phyloP scores from a whole-genome alignment of 2,113 vertebrate species.

The Mustelus asterias region DNA sequence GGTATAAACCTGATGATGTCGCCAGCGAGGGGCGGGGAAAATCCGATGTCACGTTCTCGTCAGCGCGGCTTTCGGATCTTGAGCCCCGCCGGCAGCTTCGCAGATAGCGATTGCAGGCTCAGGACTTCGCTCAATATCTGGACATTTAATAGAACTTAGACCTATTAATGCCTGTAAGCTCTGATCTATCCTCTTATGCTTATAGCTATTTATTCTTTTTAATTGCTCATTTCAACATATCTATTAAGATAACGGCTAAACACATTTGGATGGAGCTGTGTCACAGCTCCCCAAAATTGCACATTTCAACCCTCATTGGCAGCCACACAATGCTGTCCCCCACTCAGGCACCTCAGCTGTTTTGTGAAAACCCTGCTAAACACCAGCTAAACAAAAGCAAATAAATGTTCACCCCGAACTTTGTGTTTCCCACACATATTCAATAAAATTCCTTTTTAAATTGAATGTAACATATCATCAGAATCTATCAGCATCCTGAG shows the following conservation, averaged over 20 bases:
- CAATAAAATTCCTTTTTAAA: not conserved
- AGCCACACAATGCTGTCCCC: not conserved
- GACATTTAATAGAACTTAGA: not conserved
- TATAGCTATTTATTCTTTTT: not conserved
- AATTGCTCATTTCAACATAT: not conserved
- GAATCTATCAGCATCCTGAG: not conserved
- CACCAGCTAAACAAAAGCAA: not conserved
- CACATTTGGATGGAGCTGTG: not conserved
- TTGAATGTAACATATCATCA: too few species aligned
- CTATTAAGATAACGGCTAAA: not conserved
- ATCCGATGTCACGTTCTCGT: too few species aligned
- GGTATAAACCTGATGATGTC: too few species aligned
- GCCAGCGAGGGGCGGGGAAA: too few species aligned
- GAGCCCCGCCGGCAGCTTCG: too few species aligned
- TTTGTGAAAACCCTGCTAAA: not conserved
- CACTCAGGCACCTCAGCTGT: not conserved
- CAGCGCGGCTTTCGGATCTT: too few species aligned
- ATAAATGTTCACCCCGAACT: not conserved
- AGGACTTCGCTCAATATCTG: not conserved
- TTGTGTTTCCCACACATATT: not conserved
- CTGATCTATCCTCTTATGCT: not conserved
- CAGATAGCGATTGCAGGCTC: too few species aligned
- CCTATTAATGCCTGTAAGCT: not conserved
- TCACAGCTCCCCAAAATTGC: not conserved
- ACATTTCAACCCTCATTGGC: not conserved